Evolutionary conservation across 2,888 invertebrate species (phyloP).

Genomic region (Acronicta aceris): DNA sequence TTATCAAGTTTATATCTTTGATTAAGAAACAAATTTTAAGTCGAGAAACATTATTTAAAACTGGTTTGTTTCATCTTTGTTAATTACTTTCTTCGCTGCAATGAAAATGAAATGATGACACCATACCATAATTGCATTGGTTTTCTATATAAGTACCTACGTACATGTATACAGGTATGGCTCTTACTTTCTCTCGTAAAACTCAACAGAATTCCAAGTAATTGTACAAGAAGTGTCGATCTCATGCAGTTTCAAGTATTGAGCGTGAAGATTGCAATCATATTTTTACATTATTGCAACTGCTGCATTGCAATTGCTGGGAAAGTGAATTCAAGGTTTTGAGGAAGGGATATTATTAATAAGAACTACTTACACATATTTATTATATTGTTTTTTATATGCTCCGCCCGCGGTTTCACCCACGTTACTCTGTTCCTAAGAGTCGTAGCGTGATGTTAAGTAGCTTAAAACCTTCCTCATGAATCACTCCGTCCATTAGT

Average conservation of each 20-base stretch:
- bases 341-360: background rate
- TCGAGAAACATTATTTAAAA: background rate
- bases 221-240: conserved; percentile 12
- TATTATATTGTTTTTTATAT: no score
- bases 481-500: no score
- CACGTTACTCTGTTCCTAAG: no score
- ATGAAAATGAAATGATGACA: conserved; percentile 15
- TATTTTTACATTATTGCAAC: conserved; percentile 27
- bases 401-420: no score
- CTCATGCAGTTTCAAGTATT: conserved; percentile 17
- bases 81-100: conserved; percentile 7
- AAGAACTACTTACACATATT: background rate
- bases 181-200: conserved; percentile 26
- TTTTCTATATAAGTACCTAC: background rate
- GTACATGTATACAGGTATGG: background rate
- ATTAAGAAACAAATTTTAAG: background rate
- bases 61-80: background rate
- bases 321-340: conserved; percentile 17
- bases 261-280: conserved; percentile 23
- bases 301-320: conserved; percentile 6
- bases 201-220: conserved; percentile 7
- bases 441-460: no score
- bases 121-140: conserved; percentile 1
- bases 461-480: no score
- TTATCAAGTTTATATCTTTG: conserved; percentile 4